These are phyloP conservation scores for Caerostris extrusa DNA, from an alignment of 1,140 invertebrate genomes.

Conservation along the genomic window DNA sequence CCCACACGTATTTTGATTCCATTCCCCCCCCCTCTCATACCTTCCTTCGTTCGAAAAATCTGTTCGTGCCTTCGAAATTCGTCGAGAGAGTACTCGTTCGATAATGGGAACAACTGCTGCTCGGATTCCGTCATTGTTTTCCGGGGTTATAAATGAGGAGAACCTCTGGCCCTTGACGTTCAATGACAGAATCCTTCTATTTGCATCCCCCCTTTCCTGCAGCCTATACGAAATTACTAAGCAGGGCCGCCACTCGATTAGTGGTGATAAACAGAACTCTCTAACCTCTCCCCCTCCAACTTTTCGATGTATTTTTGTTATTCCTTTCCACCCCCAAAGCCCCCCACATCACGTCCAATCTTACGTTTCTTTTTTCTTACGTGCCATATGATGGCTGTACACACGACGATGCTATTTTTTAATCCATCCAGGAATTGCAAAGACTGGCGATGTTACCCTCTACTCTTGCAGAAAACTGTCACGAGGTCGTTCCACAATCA, in stretches of 20 bases:
- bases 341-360: slow-evolving; percentile 34
- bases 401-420: slow-evolving; percentile 57
- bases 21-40: slow-evolving; percentile 7
- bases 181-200: slow-evolving; percentile 76
- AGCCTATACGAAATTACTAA: slow-evolving; percentile 63
- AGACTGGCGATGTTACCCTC: not conserved
- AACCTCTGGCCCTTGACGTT: slow-evolving; percentile 73
- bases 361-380: slow-evolving; percentile 54
- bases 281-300: not conserved
- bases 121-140: slow-evolving; percentile 74
- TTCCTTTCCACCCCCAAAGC: not conserved
- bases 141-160: slow-evolving; percentile 74
- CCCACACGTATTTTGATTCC: slow-evolving; percentile 51
- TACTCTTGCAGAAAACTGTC: slow-evolving; percentile 41
- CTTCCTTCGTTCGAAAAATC: slow-evolving; percentile 59
- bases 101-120: slow-evolving; percentile 75
- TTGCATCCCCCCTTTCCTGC: slow-evolving; percentile 20
- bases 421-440: not conserved
- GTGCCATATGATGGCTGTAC: slow-evolving; percentile 29
- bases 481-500: slow-evolving; percentile 47
- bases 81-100: slow-evolving; percentile 59
- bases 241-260: slow-evolving; percentile 72
- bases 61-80: slow-evolving; percentile 73
- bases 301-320: slow-evolving; percentile 62
- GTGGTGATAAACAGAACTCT: slow-evolving; percentile 76